Percentiles rank a stretch among this genome's conserved stretches.
phyloP scores from a whole-genome alignment of 1,140 invertebrate genomes.

The Bacillus rossius region DNA sequence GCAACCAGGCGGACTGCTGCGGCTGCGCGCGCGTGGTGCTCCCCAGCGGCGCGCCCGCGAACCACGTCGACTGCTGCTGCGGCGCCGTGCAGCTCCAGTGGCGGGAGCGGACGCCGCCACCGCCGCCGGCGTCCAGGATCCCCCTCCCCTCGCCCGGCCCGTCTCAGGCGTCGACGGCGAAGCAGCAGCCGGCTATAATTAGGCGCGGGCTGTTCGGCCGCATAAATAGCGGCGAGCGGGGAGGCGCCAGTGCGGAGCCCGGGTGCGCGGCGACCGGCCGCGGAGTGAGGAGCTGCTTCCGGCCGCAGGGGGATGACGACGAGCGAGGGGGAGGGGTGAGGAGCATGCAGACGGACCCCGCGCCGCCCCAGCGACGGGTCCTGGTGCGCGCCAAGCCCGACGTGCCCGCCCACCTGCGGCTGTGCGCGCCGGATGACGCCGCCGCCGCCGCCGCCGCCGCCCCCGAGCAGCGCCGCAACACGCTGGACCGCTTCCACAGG shows the following conservation, averaged over 20 bases:
- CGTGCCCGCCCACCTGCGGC: slow-evolving; percentile 20
- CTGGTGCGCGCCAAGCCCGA: slow-evolving; percentile 22
- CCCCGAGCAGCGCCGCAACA: slow-evolving; percentile 33
- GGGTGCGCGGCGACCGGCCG: slow-evolving; percentile 44
- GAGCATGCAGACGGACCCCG: slow-evolving; percentile 15
- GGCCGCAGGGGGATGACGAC: slow-evolving; percentile 18
- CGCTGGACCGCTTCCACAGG: slow-evolving; percentile 70
- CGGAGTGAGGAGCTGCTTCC: slow-evolving; percentile 20
- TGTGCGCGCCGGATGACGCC: neutral
- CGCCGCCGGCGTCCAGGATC: slow-evolving; percentile 28
- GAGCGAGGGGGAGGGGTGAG: neutral
- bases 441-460: neutral
- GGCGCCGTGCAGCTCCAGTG: slow-evolving; percentile 12
- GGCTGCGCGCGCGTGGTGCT: slow-evolving; percentile 20
- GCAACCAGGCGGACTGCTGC: neutral
- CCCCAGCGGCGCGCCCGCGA: slow-evolving; percentile 31
- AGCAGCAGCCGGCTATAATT: slow-evolving; percentile 33
- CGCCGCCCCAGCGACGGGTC: slow-evolving; percentile 11
- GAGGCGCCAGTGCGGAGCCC: slow-evolving; percentile 40
- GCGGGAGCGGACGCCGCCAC: slow-evolving; percentile 16
- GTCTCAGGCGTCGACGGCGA: slow-evolving; percentile 9
- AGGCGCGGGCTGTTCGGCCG: slow-evolving; percentile 41
- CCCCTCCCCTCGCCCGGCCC: slow-evolving; percentile 28
- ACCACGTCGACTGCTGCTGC: slow-evolving; percentile 23
- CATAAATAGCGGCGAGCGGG: slow-evolving; percentile 37